Percentiles rank a stretch among this genome's conserved stretches.
phyloP scores from a whole-genome alignment of 2,888 invertebrate species.

The Augiades crinisus region DNA sequence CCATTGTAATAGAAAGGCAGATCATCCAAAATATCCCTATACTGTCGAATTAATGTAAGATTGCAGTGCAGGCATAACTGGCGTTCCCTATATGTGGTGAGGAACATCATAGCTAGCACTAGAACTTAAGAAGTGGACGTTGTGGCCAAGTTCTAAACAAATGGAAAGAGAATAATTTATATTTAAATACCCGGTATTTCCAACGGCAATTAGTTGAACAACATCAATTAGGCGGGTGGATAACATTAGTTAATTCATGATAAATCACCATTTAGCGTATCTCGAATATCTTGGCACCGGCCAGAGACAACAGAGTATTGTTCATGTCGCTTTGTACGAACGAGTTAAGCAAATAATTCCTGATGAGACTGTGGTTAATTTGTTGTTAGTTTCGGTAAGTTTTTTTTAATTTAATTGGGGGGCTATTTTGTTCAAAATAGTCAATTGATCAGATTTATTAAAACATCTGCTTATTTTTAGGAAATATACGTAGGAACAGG shows the following conservation, averaged over 20 bases:
- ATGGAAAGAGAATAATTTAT: background rate
- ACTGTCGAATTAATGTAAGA: too few species aligned
- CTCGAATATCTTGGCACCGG: conserved; percentile 20
- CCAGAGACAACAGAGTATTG: conserved; percentile 21
- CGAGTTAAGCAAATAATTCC: conserved; percentile 1
- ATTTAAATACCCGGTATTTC: background rate
- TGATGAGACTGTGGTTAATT: background rate
- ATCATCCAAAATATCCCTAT: too few species aligned
- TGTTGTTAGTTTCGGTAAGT: background rate
- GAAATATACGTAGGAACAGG: too few species aligned
- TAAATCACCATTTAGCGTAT: conserved; percentile 19
- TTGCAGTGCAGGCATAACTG: too few species aligned
- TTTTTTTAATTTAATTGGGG: too few species aligned
- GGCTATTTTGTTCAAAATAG: too few species aligned
- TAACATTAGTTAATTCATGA: conserved; percentile 10
- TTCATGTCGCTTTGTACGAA: conserved; percentile 11
- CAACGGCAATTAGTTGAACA: background rate
- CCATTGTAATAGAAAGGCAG: too few species aligned
- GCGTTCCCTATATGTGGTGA: too few species aligned
- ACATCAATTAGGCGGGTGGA: background rate
- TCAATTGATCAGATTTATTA: too few species aligned
- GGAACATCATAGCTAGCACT: too few species aligned
- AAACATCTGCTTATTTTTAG: too few species aligned
- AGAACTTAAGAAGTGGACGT: background rate
- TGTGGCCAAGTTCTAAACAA: too few species aligned